Percentiles rank a stretch among this genome's conserved stretches.
phyloP scores from a whole-genome alignment of 2,888 invertebrate genomes.

The Leucoma salicis region DNA sequence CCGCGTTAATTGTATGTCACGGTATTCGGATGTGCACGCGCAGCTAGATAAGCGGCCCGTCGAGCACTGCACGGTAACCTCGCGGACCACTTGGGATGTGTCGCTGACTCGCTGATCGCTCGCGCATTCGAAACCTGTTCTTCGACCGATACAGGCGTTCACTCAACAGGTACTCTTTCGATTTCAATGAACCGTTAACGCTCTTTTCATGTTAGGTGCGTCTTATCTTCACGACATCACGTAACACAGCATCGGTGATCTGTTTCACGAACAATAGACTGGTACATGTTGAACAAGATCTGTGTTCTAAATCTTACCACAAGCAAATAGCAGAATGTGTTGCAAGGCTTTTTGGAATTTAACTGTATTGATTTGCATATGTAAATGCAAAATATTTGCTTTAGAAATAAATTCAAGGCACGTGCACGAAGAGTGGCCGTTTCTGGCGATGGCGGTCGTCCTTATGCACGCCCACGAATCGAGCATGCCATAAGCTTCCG shows the following conservation, averaged over 20 bases:
- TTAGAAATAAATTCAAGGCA: slow-evolving; percentile 49
- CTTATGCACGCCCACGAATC: slow-evolving; percentile 60
- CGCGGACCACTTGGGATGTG: slow-evolving; percentile 65
- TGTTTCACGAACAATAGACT: slow-evolving; percentile 29
- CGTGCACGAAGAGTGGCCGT: slow-evolving; percentile 56
- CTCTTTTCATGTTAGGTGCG: slow-evolving; percentile 59
- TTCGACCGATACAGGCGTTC: slow-evolving; percentile 52
- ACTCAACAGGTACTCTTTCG: slow-evolving; percentile 65
- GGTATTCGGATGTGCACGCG: slow-evolving; percentile 54
- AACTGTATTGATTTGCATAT: slow-evolving; percentile 31
- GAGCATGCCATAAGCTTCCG: slow-evolving; percentile 34
- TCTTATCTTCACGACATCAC: slow-evolving; percentile 64
- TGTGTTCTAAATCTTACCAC: slow-evolving; percentile 15
- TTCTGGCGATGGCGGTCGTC: slow-evolving; percentile 47
- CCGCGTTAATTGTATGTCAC: slow-evolving; percentile 35
- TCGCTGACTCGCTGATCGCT: slow-evolving; percentile 37
- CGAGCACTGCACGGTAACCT: slow-evolving; percentile 68
- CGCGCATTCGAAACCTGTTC: slow-evolving; percentile 67
- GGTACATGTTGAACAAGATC: slow-evolving; percentile 34
- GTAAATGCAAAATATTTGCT: slow-evolving; percentile 39
- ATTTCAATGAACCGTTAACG: slow-evolving; percentile 81
- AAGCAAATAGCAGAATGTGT: slow-evolving; percentile 24
- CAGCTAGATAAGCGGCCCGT: slow-evolving; percentile 65
- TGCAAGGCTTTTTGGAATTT: slow-evolving; percentile 24
- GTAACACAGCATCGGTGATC: slow-evolving; percentile 50